Evolutionary conservation across 2,113 vertebrate species (phyloP).

Genomic region (Cricetomys ansorgei): DNA sequence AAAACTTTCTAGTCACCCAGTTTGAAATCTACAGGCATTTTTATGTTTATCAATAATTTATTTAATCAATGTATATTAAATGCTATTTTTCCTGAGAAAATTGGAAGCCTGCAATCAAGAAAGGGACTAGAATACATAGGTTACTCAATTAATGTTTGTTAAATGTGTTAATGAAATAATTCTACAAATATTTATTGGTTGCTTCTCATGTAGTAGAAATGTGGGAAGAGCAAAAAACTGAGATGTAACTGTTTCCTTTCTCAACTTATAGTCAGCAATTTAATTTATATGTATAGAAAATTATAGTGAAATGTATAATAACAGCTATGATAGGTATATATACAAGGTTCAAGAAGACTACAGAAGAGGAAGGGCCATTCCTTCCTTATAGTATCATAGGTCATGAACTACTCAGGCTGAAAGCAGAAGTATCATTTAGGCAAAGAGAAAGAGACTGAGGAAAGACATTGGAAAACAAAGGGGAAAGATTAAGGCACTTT

Average conservation of each 20-base stretch:
- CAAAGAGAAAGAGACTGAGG: background rate
- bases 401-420: background rate
- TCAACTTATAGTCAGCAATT: background rate
- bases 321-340: background rate
- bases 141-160: background rate
- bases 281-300: background rate
- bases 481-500: background rate
- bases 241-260: background rate
- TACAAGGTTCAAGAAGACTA: background rate
- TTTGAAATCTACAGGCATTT: conserved; percentile 1
- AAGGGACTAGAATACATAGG: background rate
- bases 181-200: background rate
- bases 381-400: background rate
- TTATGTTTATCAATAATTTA: conserved; percentile 40
- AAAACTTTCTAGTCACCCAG: conserved; percentile 5
- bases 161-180: conserved; percentile 47
- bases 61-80: conserved; percentile 26
- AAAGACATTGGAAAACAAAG: background rate
- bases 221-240: background rate
- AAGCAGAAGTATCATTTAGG: background rate
- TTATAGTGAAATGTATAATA: background rate
- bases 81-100: background rate
- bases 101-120: background rate
- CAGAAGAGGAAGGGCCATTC: background rate
- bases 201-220: conserved; percentile 1